Base-by-base conservation (phyloP, 2,113 vertebrate genomes). In the Willisornis vidua region DNA sequence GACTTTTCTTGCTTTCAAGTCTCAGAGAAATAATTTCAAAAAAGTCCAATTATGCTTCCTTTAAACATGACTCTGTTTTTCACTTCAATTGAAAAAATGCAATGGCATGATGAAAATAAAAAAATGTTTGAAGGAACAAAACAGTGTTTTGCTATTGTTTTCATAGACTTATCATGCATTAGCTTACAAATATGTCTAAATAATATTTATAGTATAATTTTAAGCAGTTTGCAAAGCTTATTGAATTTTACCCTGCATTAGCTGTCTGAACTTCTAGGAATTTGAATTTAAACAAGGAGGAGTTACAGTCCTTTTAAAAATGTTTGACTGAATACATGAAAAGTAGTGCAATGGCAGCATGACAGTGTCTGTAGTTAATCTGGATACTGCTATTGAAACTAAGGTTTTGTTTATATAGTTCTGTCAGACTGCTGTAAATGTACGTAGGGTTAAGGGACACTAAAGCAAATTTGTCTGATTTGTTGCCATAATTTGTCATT, bases 171-270 rank as follows among this genome's bases (percentile, higher is more conserved):
- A 57, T 61, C 65, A 73, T 73, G 54, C 37, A 81, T 48, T 90
- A 83, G 23, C 62, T 66, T 90, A 90, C 82, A 92, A 93, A 87
- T 93, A 79, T 54, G 57, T 76, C 86, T 87, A 92, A 94, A 94
- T 88, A 96, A 94, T 94, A 96, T 94, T 95, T 96, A 97, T 41
- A 77, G 94, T 82, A 85, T 90, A 85, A 91, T 94, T 92, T 93
- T 73, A 87, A 88, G 41, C 37, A 28, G 19, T 78, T 96, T 89
- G 71, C 12, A 91, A 57, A 87, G 71, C 54, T 63, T 76, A 74
- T 76, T 91, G 51, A 72, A 80, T 94, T 83, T 78, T 89, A 79
- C 29, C 71, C 54, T 86, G 10, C 67, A 72, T 70, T 91, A 89
- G 22, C 37, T 29, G 68, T 84, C 45, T 72, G 76, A 87, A 92